Evolutionary conservation across 2,797 vertebrate genomes (phyloP).

Genomic region (Anabacerthia variegaticeps): DNA sequence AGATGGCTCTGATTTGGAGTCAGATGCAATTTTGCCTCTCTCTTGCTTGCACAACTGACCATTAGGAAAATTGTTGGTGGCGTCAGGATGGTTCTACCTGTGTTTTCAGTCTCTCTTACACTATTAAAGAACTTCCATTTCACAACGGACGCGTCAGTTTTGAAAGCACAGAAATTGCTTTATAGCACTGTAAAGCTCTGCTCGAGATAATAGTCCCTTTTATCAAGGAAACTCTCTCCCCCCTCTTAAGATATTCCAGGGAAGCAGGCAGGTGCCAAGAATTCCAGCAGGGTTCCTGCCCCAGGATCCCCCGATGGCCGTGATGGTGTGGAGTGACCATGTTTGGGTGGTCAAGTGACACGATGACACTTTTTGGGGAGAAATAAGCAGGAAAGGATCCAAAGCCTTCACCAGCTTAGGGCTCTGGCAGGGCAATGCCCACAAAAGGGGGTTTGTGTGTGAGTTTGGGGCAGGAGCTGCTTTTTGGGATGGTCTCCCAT

Average conservation of each 20-base stretch:
- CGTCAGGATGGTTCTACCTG: not conserved
- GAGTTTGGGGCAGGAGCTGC: not conserved
- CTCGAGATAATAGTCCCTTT: not conserved
- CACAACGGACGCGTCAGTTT: not conserved
- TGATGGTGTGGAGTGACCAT: not conserved
- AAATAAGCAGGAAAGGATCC: not conserved
- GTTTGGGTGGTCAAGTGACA: not conserved
- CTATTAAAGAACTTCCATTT: not conserved
- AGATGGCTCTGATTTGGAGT: not conserved
- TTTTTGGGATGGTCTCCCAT: not conserved
- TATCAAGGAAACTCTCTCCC: not conserved
- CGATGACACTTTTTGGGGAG: not conserved
- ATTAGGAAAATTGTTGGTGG: conserved; percentile 16
- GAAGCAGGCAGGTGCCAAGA: not conserved
- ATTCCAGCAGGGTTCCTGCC: not conserved
- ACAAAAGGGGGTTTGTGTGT: not conserved
- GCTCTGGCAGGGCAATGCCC: not conserved
- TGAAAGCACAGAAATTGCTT: conserved; percentile 4
- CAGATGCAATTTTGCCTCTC: conserved; percentile 11
- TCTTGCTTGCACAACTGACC: conserved; percentile 38
- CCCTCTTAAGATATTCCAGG: not conserved
- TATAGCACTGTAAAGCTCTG: not conserved
- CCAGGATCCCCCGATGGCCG: accelerated
- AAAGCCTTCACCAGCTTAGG: not conserved
- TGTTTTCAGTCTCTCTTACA: not conserved